These are phyloP conservation scores for Callaeas wilsoni DNA, from an alignment of 2,113 vertebrate species.

Conservation along the genomic window DNA sequence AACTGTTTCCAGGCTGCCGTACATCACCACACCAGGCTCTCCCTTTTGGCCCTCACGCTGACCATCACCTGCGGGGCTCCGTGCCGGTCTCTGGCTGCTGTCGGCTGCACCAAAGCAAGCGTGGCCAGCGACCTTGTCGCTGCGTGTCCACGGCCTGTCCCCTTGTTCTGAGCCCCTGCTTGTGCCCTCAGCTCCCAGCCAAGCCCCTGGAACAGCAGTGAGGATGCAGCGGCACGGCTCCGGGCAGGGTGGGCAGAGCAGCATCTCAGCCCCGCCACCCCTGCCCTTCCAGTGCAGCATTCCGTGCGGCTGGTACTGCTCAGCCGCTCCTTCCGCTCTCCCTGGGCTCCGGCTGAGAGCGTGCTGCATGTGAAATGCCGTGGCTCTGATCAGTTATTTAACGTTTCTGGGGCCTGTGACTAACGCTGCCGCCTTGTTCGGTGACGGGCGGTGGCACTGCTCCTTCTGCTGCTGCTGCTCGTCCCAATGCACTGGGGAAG, in stretches of 20 bases:
- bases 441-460: not conserved
- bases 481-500: not conserved
- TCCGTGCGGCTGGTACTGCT: not conserved
- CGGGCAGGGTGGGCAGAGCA: not conserved
- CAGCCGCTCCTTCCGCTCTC: not conserved
- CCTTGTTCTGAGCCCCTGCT: accelerated
- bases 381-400: not conserved
- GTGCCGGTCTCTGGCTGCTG: accelerated
- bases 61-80: accelerated
- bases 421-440: not conserved
- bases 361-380: not conserved
- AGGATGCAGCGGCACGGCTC: accelerated
- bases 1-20: not conserved
- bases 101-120: accelerated
- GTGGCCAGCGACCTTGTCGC: accelerated
- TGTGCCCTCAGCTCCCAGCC: not conserved
- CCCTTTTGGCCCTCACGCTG: accelerated
- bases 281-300: accelerated
- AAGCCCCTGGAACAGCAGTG: accelerated
- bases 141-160: too few relatives aligned
- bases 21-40: not conserved
- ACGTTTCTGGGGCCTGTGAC: not conserved
- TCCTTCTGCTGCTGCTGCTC: not conserved
- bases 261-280: not conserved
- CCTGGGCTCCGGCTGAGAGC: not conserved